Evolutionary conservation across 1,140 invertebrate species (phyloP).

Genomic region (Melitaea cinxia): DNA sequence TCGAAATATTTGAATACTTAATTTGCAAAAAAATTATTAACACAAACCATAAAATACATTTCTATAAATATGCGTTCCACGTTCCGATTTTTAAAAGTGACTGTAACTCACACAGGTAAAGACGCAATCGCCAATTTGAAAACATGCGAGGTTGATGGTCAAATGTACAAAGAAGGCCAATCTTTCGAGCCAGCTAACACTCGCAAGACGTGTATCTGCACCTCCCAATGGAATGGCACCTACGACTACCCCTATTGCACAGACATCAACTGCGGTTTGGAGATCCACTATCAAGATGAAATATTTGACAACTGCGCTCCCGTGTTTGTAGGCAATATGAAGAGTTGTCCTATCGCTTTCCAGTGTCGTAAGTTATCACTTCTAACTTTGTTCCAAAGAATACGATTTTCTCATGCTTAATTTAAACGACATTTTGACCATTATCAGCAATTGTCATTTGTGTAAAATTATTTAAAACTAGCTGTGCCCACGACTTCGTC

Average conservation of each 20-base stretch:
- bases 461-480: too few species aligned
- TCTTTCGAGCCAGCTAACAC: conserved; percentile 76
- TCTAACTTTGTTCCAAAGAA: background rate
- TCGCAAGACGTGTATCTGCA: conserved; percentile 77
- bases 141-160: conserved; percentile 75
- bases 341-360: conserved; percentile 79
- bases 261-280: conserved; percentile 80
- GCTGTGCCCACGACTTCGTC: too few species aligned
- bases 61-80: too few species aligned
- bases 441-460: too few species aligned
- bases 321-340: conserved; percentile 64
- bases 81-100: background rate
- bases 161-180: conserved; percentile 77
- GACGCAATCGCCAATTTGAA: conserved; percentile 66
- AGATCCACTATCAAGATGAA: conserved; percentile 73
- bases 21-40: too few species aligned
- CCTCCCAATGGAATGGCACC: conserved; percentile 64
- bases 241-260: conserved; percentile 65
- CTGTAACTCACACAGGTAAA: conserved; percentile 51
- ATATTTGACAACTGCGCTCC: conserved; percentile 77
- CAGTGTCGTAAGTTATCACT: conserved; percentile 76
- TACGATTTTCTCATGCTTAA: too few species aligned
- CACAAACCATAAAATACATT: too few species aligned
- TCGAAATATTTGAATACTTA: too few species aligned
- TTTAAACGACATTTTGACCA: too few species aligned